Conservation (phyloP, 2,797 vertebrate genomes). For the Chlorospingus semifuscus region DNA sequence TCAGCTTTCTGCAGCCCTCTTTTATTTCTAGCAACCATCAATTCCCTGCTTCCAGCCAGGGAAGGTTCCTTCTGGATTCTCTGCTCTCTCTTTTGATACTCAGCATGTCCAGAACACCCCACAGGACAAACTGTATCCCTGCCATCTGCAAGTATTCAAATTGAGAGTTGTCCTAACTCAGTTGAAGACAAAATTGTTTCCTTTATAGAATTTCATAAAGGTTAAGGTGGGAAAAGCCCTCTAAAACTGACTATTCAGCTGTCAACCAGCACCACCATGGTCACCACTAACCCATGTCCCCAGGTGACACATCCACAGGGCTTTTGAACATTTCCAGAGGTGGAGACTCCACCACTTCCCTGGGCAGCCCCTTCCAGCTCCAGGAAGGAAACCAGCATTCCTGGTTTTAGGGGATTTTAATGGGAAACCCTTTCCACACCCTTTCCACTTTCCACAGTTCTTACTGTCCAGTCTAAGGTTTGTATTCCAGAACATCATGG, state of each 20-base stretch:
- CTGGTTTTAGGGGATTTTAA: neutral
- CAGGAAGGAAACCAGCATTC: neutral
- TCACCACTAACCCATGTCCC: neutral
- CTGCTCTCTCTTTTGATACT: neutral
- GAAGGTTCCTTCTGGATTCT: neutral
- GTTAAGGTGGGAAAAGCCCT: neutral
- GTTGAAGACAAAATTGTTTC: neutral
- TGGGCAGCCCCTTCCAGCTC: neutral
- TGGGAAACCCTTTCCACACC: neutral
- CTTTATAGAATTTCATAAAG: neutral
- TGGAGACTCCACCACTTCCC: neutral
- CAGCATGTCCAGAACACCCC: neutral
- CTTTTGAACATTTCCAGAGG: neutral
- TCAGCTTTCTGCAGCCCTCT: neutral
- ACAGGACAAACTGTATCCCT: neutral
- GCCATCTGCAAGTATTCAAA: neutral
- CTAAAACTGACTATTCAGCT: too few relatives aligned
- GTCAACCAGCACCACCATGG: fast-evolving
- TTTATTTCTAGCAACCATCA: neutral
- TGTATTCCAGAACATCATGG: fast-evolving
- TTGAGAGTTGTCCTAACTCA: neutral
- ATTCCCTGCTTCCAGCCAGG: neutral
- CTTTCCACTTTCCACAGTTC: too few relatives aligned
- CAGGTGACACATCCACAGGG: neutral
- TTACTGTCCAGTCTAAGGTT: neutral